Base-by-base conservation (phyloP, 2,113 vertebrate species). In the Andinoacara biseriatus region DNA sequence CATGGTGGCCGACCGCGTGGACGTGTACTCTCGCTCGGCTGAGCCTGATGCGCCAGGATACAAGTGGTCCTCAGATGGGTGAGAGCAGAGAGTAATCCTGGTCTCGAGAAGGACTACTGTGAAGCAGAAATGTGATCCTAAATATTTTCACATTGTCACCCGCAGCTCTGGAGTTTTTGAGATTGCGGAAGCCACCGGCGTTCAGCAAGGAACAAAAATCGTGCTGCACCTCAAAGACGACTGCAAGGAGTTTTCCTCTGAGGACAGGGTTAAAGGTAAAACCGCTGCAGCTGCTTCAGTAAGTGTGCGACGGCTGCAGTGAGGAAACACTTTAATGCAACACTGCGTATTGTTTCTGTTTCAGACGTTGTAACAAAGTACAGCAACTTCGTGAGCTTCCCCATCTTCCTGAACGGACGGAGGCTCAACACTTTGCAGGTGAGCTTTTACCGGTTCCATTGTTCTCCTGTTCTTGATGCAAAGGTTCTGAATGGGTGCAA, bases 351-450 rank as follows among this genome's bases (percentile, higher is more conserved):
- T 35, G 11, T 60, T 1, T 91, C 22, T 80, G 80, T 86, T 89
- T 13, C 95, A 99, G 98, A 97, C 62, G 97, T 99, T 78, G 97
- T 99, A 33, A 98, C 96, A 24, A 99, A 99, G 87, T 99, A 99
- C 92, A 99, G 98, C 94, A 99, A 99, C 94, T 99, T 99, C 46
- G 96, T 99, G 89, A 98, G 97, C 92, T 99, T 98, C 80, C 97
- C 98, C 0, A 93, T 99, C 80, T 99, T 96, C 89, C 96, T 99
- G 74, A 99, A 99, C 0, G 98, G 98, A 77, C 96, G 95, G 40
- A 93, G 97, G 76, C 93, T 98, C 33, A 99, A 99, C 92, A 99
- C 97, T 0, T 85, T 99, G 56, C 98, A 99, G 97, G 98, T 98
- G 88, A 94, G 96, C 14, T 17, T 49, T 49, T 15, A 49, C 46